Evolutionary conservation across 2,888 invertebrate species (phyloP).

Genomic region (Tineola bisselliella): DNA sequence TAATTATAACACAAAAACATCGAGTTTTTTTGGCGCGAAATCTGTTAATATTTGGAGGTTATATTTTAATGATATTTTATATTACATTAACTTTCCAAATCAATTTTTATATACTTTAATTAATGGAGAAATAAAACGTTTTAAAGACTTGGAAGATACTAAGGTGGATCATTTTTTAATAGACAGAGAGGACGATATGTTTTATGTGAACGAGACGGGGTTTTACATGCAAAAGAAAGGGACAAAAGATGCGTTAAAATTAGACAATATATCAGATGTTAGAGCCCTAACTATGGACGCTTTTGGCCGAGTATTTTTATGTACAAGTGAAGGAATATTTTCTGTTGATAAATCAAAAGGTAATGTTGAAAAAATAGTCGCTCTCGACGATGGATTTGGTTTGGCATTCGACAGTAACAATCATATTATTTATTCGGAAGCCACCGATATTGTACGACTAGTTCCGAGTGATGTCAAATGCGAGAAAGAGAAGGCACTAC

Average conservation of each 20-base stretch:
- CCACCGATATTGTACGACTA: constrained; percentile 14
- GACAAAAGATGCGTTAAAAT: constrained; percentile 30
- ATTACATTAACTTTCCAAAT: constrained; percentile 38
- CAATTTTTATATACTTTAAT: constrained; percentile 36
- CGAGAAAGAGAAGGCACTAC: neutral
- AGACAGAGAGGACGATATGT: constrained; percentile 35
- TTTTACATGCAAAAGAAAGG: constrained; percentile 39
- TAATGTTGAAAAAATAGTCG: constrained; percentile 27
- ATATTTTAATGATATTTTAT: constrained; percentile 35
- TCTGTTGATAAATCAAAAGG: constrained; percentile 25
- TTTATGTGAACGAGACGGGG: constrained; percentile 41
- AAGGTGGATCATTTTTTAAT: constrained; percentile 45
- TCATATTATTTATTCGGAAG: constrained; percentile 42
- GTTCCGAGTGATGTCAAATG: neutral
- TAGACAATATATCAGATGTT: constrained; percentile 20
- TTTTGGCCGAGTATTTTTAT: constrained; percentile 34
- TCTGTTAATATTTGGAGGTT: constrained; percentile 39
- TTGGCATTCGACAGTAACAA: constrained; percentile 44
- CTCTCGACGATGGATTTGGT: constrained; percentile 40
- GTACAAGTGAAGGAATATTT: constrained; percentile 39
- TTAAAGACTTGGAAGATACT: constrained; percentile 43
- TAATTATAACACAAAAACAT: constrained; percentile 29
- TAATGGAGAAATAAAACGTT: constrained; percentile 29
- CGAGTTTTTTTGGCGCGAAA: constrained; percentile 28
- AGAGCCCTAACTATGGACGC: constrained; percentile 37